Conservation (phyloP, 2,797 vertebrate species). For the Lemur catta region DNA sequence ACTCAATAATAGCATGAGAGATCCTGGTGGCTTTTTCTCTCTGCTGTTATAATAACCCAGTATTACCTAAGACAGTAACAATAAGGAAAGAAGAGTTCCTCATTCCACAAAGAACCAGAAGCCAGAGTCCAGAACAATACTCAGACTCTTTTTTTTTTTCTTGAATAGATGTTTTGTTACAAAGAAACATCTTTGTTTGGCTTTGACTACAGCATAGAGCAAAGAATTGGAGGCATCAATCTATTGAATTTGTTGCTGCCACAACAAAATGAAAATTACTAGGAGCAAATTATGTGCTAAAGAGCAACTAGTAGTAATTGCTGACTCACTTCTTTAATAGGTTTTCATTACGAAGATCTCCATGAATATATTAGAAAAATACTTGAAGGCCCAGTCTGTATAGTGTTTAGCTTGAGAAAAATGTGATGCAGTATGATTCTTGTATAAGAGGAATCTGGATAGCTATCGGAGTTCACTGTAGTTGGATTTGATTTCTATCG, state of each 20-base stretch:
- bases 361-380: conserved; percentile 39
- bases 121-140: conserved; percentile 61
- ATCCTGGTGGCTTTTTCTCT: background rate
- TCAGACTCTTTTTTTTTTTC: conserved; percentile 41
- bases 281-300: conserved; percentile 60
- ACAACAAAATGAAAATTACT: conserved; percentile 71
- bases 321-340: conserved; percentile 56
- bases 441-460: background rate
- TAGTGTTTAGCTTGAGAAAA: conserved; percentile 15
- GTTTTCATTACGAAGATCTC: conserved; percentile 49
- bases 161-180: conserved; percentile 69
- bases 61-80: conserved; percentile 81
- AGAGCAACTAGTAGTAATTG: conserved; percentile 57
- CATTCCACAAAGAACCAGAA: conserved; percentile 43
- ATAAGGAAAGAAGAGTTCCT: conserved; percentile 55
- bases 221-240: conserved; percentile 64
- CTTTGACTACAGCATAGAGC: conserved; percentile 43
- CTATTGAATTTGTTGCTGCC: conserved; percentile 68
- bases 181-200: conserved; percentile 66
- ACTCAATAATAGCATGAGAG: background rate
- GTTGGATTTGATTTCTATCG: background rate
- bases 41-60: conserved; percentile 68
- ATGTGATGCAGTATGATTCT: background rate
- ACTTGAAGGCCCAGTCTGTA: conserved; percentile 3
- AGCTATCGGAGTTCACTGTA: background rate